Percentiles rank a stretch among this genome's conserved stretches.
Evolutionary conservation across 1,140 invertebrate species (phyloP).

Genomic region (Hesperophylax magnus): DNA sequence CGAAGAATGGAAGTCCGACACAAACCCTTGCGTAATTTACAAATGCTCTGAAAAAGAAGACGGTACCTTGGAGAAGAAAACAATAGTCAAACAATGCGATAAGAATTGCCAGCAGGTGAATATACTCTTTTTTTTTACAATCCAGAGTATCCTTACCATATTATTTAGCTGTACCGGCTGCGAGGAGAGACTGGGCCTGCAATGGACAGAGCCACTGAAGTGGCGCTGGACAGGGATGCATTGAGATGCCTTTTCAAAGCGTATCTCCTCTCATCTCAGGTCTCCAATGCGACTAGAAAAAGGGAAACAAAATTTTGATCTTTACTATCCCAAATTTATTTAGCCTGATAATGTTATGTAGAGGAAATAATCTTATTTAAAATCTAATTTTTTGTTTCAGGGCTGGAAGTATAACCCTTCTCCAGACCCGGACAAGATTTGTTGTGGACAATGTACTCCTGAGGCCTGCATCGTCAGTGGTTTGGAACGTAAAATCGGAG

Average conservation of each 20-base stretch:
- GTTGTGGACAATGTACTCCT: conserved; percentile 78
- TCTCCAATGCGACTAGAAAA: no score
- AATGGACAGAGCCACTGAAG: not conserved
- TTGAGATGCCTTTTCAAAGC: no score
- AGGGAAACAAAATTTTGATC: no score
- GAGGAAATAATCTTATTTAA: no score
- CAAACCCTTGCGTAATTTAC: conserved; percentile 38
- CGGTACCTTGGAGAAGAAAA: conserved; percentile 35
- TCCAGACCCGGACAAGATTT: conserved; percentile 60
- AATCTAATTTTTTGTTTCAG: conserved; percentile 25
- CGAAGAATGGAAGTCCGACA: conserved; percentile 44
- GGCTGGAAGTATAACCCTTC: conserved; percentile 51
- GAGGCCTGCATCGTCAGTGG: conserved; percentile 74
- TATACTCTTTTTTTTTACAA: not conserved
- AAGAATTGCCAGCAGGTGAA: conserved; percentile 45
- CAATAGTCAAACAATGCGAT: conserved; percentile 45
- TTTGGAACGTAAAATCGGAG: conserved; percentile 66
- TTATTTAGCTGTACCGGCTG: not conserved
- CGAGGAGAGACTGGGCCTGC: not conserved
- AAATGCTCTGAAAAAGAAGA: conserved; percentile 44
- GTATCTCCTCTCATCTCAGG: no score
- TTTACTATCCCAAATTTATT: no score
- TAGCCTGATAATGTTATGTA: no score
- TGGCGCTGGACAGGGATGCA: no score
- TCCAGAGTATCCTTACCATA: not conserved